These are phyloP conservation scores for Agonopterix arenella DNA, from an alignment of 2,888 invertebrate species.

Conservation along the genomic window DNA sequence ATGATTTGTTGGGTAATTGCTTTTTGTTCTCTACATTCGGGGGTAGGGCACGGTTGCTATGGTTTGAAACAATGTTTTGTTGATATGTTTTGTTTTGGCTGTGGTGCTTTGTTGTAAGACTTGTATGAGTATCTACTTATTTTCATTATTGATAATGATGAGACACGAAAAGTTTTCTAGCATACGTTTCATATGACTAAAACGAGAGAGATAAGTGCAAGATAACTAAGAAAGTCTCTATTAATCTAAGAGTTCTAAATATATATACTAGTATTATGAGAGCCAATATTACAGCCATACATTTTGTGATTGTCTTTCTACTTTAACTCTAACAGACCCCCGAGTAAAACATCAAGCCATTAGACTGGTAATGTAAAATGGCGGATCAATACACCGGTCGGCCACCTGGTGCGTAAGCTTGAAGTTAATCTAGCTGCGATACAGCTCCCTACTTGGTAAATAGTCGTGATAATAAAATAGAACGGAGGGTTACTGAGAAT, in stretches of 20 bases:
- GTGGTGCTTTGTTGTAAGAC: no score
- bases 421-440: slow-evolving; percentile 24
- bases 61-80: slow-evolving; percentile 51
- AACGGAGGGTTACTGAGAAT: neutral
- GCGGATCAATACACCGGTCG: slow-evolving; percentile 24
- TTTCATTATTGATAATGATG: no score
- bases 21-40: slow-evolving; percentile 55
- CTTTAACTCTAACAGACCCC: slow-evolving; percentile 6
- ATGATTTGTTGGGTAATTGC: slow-evolving; percentile 75
- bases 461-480: slow-evolving; percentile 1
- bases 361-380: slow-evolving; percentile 20
- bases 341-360: slow-evolving; percentile 18
- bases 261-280: no score
- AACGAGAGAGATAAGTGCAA: no score
- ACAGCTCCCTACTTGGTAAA: slow-evolving; percentile 5
- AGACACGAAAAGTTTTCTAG: no score
- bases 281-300: no score
- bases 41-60: slow-evolving; percentile 55
- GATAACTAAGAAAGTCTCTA: no score
- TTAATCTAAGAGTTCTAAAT: no score
- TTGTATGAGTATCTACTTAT: no score
- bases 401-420: slow-evolving; percentile 40
- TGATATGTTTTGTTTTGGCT: slow-evolving; percentile 22
- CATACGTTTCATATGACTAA: no score
- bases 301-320: no score